These are phyloP conservation scores for Hyphantria cunea DNA, from an alignment of 1,140 invertebrate species.

Conservation along the genomic window DNA sequence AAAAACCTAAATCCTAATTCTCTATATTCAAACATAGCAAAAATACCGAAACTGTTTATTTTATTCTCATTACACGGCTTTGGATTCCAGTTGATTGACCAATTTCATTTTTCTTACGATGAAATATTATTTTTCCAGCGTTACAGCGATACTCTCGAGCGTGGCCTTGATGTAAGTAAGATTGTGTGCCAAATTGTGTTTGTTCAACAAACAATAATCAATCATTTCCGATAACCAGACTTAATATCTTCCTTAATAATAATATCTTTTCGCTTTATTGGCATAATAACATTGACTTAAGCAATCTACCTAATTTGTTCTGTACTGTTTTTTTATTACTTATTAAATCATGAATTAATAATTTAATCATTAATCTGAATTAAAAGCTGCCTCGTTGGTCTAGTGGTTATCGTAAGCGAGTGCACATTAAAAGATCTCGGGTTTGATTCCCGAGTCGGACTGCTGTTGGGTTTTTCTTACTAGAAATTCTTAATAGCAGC, in stretches of 20 bases:
- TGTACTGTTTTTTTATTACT: neutral
- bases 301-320: neutral
- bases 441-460: too few species aligned
- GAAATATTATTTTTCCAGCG: constrained; percentile 34
- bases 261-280: constrained; percentile 18
- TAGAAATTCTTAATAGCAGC: too few species aligned
- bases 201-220: constrained; percentile 42
- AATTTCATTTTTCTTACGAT: constrained; percentile 8
- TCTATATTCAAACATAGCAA: too few species aligned
- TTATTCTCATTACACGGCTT: too few species aligned
- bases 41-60: too few species aligned
- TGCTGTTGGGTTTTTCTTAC: too few species aligned
- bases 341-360: neutral
- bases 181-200: constrained; percentile 39
- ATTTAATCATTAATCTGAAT: too few species aligned
- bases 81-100: too few species aligned
- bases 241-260: constrained; percentile 33
- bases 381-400: too few species aligned
- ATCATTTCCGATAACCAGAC: constrained; percentile 33
- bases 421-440: too few species aligned
- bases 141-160: constrained; percentile 31
- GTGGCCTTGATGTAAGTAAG: constrained; percentile 39
- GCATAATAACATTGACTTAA: neutral
- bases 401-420: too few species aligned
- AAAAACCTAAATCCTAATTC: too few species aligned